phyloP scores from a whole-genome alignment of 1,140 invertebrate genomes.

The Anastrepha obliqua region DNA sequence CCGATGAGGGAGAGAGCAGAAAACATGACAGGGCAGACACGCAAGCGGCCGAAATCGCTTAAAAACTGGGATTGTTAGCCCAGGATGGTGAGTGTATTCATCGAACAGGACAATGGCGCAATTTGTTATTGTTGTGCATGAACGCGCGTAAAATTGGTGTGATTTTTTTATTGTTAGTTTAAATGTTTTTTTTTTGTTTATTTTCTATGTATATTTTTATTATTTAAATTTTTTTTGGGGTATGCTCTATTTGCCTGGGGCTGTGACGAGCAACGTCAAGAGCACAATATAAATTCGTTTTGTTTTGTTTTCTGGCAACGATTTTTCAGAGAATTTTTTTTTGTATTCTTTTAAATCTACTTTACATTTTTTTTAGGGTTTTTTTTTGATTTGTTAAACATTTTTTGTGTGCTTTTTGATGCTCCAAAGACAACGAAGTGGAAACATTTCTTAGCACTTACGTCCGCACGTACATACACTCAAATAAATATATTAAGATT shows the following conservation, averaged over 20 bases:
- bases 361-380: neutral
- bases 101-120: neutral
- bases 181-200: neutral
- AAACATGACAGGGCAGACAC: neutral
- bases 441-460: neutral
- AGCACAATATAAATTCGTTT: constrained; percentile 18
- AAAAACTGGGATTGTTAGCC: too few species aligned
- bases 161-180: constrained; percentile 27
- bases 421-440: neutral
- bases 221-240: neutral
- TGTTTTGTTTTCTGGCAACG: constrained; percentile 3
- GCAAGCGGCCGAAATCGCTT: neutral
- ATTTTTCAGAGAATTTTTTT: neutral
- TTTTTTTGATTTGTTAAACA: neutral
- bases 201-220: constrained; percentile 11
- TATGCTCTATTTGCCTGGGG: neutral
- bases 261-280: neutral
- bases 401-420: neutral
- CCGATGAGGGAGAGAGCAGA: neutral
- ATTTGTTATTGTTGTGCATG: constrained; percentile 37
- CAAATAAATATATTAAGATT: too few species aligned
- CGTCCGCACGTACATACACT: too few species aligned
- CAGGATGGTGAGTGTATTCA: neutral
- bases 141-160: constrained; percentile 35
- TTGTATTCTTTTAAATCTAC: neutral